Evolutionary conservation across 2,113 vertebrate genomes (phyloP), one percentile per base, ranked within the genome.

Genomic region (Sapayoa aenigma): DNA sequence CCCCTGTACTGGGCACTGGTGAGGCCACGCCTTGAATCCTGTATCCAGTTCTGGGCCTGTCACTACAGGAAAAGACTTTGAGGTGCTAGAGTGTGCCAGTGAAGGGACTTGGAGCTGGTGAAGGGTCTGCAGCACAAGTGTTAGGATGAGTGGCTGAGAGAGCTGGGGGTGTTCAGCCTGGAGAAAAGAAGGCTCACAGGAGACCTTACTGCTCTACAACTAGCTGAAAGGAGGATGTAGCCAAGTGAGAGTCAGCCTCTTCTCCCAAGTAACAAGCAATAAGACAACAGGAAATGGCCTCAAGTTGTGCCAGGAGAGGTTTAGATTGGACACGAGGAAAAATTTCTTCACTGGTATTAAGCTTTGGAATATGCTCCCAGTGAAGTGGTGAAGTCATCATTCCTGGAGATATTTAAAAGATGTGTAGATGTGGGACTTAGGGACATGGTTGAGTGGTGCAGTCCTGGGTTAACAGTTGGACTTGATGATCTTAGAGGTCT

Each of bases 51-150:
- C 12, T 46, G 33, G 39, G 15, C 15, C 42, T 16, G 33, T 71
- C 28, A n/a, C 12, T 55, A 2, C 21, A 42, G 31, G 58, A 72
- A 72, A 2, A n/a, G 41, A 35, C 49, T 9, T 1, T 71, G 75
- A 63, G 21, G 9, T 3, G 9, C 49, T 56, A 35, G 5, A 42
- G 47, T 4, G 19, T 14, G 25, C 42, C 59, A 50, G 31, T 65
- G 47, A n/a, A 15, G 14, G 31, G 0, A 17, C 41, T 1, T 0
- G 1, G 21, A 65, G 0, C 14, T 66, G 35, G 31, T 12, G 27
- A 11, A 35, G 42, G 25, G 6, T 49, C 28, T 80, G 58, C 21
- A 73, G 25, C 22, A 73, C 59, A 7, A 28, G 37, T 23, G 1
- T 44, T 42, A 2, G 37, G 44, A 74, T 27, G 44, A 74, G 27